Evolutionary conservation across 30 jellyfish, hydroid and myxozoan species (phyloP), one percentile per base, ranked within the genome.

Genomic region (Rhopilema esculentum): DNA sequence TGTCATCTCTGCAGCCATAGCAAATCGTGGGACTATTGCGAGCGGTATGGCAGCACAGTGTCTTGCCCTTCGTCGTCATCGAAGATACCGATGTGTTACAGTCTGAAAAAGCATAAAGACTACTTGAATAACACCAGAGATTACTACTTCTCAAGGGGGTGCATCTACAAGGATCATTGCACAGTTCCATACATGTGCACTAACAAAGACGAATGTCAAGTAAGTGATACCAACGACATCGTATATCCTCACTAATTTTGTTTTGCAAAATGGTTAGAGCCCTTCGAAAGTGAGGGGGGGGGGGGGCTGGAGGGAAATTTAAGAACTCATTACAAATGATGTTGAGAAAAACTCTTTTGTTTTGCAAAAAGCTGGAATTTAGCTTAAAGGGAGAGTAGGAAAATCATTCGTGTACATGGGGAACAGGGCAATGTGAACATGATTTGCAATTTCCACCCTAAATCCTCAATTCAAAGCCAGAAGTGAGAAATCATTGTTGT

Each of bases 11-110:
- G 86, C 86, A 49, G 86, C 30, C 86, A 76, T 25, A 76, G 75
- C n/a, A 76, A 76, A 16, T 76, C 86, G 49, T 76, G 86, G 86
- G 21, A 51, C 49, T 76, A 76, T 51, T 76, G 86, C 61, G 75
- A 49, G 61, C 16, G 23, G 61, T 51, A 49, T 52, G 61, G 72
- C 1, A 49, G 51, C 1, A 51, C 52, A 18, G 63, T 40, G 17
- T n/a, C 75, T 12, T 76, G 86, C 30, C 75, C 75, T 21, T 24
- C 48, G 27, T 12, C 50, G 30, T 51, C 62, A 0, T 40, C 26
- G 19, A 69, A 62, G 61, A 17, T 20, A 15, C 88, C 79, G 26
- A 79, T 8, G 2, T 79, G 88, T 64, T 79, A 57, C 88, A 79
- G 65, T 19, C 31, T 79, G 77, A 76, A 53, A 23, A 79, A 79